A percentile compares a stretch with the other conserved stretches of the same genome.
phyloP scores from a whole-genome alignment of 2,888 invertebrate species.

The Erebia aethiops region DNA sequence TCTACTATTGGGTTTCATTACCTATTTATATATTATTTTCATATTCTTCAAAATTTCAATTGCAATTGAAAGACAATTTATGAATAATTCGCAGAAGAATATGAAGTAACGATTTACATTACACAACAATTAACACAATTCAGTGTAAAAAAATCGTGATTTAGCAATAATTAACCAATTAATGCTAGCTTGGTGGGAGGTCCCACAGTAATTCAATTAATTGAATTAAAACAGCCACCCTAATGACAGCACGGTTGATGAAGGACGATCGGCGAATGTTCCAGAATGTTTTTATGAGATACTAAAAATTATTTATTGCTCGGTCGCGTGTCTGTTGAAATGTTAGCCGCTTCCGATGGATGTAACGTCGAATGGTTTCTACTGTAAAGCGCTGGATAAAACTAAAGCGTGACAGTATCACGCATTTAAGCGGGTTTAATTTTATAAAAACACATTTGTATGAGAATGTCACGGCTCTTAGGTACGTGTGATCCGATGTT shows the following conservation, averaged over 20 bases:
- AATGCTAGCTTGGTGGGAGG: slow-evolving; percentile 34
- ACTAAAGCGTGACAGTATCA: neutral
- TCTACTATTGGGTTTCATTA: too few species aligned
- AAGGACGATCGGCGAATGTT: slow-evolving; percentile 24
- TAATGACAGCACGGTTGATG: slow-evolving; percentile 32
- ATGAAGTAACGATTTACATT: slow-evolving; percentile 1
- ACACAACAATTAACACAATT: neutral
- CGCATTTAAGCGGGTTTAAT: too few species aligned
- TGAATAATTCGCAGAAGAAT: too few species aligned
- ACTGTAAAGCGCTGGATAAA: neutral
- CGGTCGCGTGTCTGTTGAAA: slow-evolving; percentile 32
- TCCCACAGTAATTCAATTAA: slow-evolving; percentile 39
- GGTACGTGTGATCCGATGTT: too few species aligned
- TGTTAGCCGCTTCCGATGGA: slow-evolving; percentile 24
- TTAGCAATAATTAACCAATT: slow-evolving; percentile 70
- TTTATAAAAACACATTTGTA: too few species aligned
- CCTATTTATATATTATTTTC: too few species aligned
- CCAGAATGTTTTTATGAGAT: slow-evolving; percentile 31
- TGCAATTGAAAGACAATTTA: too few species aligned
- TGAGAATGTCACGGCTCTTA: too few species aligned
- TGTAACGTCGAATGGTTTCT: slow-evolving; percentile 3
- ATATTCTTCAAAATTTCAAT: too few species aligned
- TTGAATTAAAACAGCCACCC: slow-evolving; percentile 46
- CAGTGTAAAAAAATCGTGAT: slow-evolving; percentile 62
- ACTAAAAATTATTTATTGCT: slow-evolving; percentile 36